Conservation (phyloP, 2,888 invertebrate species). For the Epirrita christyi region DNA sequence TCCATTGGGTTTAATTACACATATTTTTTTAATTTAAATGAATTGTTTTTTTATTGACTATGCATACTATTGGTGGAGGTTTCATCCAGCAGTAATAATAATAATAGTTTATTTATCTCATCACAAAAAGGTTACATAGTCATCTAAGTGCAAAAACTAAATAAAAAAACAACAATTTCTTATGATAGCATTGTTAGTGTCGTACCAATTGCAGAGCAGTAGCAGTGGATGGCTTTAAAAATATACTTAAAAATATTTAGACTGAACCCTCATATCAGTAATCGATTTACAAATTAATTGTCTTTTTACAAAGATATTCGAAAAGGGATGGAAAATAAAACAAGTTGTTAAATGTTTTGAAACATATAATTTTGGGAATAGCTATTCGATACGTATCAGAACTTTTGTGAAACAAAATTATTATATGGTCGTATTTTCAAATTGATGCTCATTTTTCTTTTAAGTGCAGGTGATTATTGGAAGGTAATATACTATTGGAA, state of each 20-base stretch:
- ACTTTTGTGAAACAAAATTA: slow-evolving; percentile 70
- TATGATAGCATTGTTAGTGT: too few relatives aligned
- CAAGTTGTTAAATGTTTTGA: slow-evolving; percentile 65
- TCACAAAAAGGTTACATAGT: too few relatives aligned
- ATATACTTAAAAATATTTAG: slow-evolving; percentile 4
- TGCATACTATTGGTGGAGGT: too few relatives aligned
- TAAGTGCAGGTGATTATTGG: slow-evolving; percentile 5
- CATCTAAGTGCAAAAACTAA: too few relatives aligned
- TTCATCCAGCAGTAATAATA: too few relatives aligned
- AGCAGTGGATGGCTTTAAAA: too few relatives aligned
- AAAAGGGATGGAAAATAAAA: slow-evolving; percentile 78
- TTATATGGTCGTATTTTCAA: slow-evolving; percentile 40
- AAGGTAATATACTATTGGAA: neutral
- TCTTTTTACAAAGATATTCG: slow-evolving; percentile 72
- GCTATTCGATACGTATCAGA: slow-evolving; percentile 80
- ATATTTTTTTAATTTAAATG: too few relatives aligned
- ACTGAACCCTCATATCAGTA: slow-evolving; percentile 46
- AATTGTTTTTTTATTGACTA: too few relatives aligned
- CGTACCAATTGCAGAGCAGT: too few relatives aligned
- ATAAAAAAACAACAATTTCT: too few relatives aligned
- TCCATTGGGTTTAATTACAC: too few relatives aligned
- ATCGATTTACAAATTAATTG: slow-evolving; percentile 43
- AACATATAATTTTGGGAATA: slow-evolving; percentile 82
- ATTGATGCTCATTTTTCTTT: slow-evolving; percentile 29
- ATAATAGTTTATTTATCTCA: too few relatives aligned